phyloP scores from a whole-genome alignment of 1,140 invertebrate genomes.

The Drosophila albomicans region DNA sequence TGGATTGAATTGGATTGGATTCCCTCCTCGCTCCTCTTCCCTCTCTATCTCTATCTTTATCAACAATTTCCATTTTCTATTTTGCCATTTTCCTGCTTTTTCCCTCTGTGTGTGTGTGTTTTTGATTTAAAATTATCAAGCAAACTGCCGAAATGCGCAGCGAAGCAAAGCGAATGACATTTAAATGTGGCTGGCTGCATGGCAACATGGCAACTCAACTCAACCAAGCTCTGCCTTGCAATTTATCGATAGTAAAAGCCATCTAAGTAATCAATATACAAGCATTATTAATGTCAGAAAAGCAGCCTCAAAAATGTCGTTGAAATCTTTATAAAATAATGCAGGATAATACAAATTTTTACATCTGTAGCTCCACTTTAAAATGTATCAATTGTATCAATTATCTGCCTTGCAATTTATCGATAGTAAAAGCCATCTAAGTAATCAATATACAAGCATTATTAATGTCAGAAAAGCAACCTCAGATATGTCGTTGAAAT shows the following conservation, averaged over 20 bases:
- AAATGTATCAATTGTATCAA: too few species aligned
- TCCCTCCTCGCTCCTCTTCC: not conserved
- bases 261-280: not conserved
- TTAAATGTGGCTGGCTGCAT: slow-evolving; percentile 27
- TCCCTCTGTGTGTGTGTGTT: slow-evolving; percentile 3
- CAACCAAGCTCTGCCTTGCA: not conserved
- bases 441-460: not conserved
- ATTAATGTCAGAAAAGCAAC: not conserved
- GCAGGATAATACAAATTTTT: too few species aligned
- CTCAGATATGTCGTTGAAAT: too few species aligned
- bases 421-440: not conserved
- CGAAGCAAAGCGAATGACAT: slow-evolving; percentile 19
- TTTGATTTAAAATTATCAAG: slow-evolving; percentile 63
- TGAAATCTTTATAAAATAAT: too few species aligned
- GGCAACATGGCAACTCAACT: not conserved
- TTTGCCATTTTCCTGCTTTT: slow-evolving; percentile 35
- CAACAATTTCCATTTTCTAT: slow-evolving; percentile 41
- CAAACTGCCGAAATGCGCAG: slow-evolving; percentile 57
- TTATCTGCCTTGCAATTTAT: not conserved
- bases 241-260: slow-evolving; percentile 2
- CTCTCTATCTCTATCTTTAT: slow-evolving; percentile 1
- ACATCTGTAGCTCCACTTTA: too few species aligned
- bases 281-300: not conserved
- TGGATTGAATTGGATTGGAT: slow-evolving; percentile 49
- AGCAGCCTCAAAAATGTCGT: not conserved